These are phyloP conservation scores for Pteruthius melanotis DNA, from an alignment of 2,113 vertebrate species.

Conservation along the genomic window DNA sequence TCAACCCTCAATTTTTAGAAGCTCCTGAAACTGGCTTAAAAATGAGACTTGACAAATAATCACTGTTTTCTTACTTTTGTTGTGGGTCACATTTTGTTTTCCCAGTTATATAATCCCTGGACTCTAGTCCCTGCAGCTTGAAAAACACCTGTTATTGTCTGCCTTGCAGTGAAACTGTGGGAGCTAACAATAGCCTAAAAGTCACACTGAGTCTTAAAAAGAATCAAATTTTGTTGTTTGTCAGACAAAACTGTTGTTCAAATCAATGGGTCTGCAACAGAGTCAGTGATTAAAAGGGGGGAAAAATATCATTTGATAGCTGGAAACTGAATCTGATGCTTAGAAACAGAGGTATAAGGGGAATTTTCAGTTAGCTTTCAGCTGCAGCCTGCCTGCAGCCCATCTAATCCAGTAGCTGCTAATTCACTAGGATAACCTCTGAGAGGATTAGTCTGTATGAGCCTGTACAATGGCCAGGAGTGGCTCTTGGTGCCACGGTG, in stretches of 20 bases:
- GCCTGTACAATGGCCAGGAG: constrained; percentile 38
- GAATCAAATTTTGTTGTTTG: not conserved
- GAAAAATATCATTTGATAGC: not conserved
- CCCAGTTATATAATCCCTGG: not conserved
- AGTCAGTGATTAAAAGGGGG: not conserved
- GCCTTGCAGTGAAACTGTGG: not conserved
- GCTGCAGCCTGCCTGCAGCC: not conserved
- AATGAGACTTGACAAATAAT: not conserved
- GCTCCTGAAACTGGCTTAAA: not conserved
- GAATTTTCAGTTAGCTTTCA: not conserved
- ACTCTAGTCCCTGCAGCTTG: not conserved
- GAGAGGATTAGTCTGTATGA: constrained; percentile 12
- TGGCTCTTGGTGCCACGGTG: constrained; percentile 25
- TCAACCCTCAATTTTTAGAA: not conserved
- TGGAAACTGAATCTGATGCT: not conserved
- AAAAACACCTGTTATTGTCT: not conserved
- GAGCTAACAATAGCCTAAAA: not conserved
- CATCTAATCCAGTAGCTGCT: constrained; percentile 27
- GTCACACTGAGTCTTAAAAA: not conserved
- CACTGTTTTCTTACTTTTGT: not conserved
- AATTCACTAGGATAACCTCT: constrained; percentile 49
- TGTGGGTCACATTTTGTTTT: not conserved
- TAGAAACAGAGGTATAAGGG: not conserved
- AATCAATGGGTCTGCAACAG: not conserved
- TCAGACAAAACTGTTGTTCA: not conserved